Base-by-base conservation (phyloP, 2,888 invertebrate species). In the Eustalomyia histrio region DNA sequence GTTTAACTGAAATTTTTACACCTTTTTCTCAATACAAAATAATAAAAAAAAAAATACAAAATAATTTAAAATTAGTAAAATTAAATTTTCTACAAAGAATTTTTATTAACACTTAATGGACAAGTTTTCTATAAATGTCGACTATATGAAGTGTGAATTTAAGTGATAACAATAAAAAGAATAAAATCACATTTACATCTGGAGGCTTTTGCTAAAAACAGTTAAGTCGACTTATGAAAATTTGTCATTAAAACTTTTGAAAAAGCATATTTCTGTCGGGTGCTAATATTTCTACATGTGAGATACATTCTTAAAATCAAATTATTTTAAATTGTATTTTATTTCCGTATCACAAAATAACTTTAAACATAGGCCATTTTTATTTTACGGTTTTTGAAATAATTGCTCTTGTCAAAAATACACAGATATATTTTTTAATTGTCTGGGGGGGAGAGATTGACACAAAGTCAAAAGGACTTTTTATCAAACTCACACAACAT, bases 91-190 rank as follows among this genome's bases (percentile, higher is more conserved):
- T 10, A 63, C 55, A 61, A n/a, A 64, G 57, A 76, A 68, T 52
- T 67, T 67, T 8, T 60, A 24, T 76, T 63, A 80, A 68, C 76
- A 80, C 80, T 76, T 39, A 17, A 80, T 61, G 52, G 9, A 21
- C 17, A 35, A 50, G 18, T 35, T 35, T 61, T 21, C 7, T 61
- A 12, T 21, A n/a, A 10, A 29, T 29, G 29, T 7, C 29, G 21
- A 6, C 29, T 29, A 29, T 29, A 7, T 53, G 18, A 1, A 72
- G 53, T 68, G 53, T 72, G 24, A 78, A 73, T 53, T 71, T 39
- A 50, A 58, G 39, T 57, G 64, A 78, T 76, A 65, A 71, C 12
- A 65, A 72, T 33, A 43, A 55, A 39, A 10, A 29, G 9, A 7
- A 50, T 58, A 5, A 14, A 17, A 16, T 3, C 9, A 17, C 39